Conservation (phyloP, 1,140 invertebrate species). For the Heliconius nattereri region DNA sequence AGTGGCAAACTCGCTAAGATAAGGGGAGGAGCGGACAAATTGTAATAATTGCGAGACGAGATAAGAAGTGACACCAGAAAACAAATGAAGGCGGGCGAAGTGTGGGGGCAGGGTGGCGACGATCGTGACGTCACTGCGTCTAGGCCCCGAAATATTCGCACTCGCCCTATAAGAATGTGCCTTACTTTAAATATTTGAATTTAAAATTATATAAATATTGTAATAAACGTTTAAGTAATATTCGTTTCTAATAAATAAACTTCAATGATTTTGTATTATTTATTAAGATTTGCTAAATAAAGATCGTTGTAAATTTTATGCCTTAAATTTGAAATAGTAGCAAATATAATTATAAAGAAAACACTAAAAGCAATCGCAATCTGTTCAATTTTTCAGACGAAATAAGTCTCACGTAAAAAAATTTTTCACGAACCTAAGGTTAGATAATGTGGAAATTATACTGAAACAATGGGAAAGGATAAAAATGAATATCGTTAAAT, state of each 20-base stretch:
- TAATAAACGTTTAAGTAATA: not conserved
- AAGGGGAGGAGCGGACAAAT: conserved; percentile 80
- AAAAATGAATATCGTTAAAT: conserved; percentile 63
- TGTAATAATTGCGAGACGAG: conserved; percentile 80
- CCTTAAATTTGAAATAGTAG: not conserved
- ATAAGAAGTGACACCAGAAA: conserved; percentile 80
- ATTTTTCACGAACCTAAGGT: conserved; percentile 35
- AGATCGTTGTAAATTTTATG: too few species aligned
- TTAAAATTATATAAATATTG: not conserved
- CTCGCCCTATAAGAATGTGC: conserved; percentile 40
- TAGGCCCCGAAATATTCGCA: conserved; percentile 43
- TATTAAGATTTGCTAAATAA: too few species aligned
- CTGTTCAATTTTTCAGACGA: not conserved
- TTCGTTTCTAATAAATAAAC: too few species aligned
- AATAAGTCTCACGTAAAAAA: not conserved
- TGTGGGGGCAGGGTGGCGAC: conserved; percentile 45
- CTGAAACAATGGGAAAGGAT: conserved; percentile 63
- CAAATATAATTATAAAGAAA: too few species aligned
- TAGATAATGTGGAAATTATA: conserved; percentile 69
- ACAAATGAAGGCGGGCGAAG: conserved; percentile 74
- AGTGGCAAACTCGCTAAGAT: conserved; percentile 75
- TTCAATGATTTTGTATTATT: too few species aligned
- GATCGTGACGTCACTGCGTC: conserved; percentile 58
- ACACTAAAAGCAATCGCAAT: not conserved
- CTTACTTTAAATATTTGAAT: conserved; percentile 19